Conservation (phyloP, 64 coral and sea anemone genomes). For the Montipora capricornis region DNA sequence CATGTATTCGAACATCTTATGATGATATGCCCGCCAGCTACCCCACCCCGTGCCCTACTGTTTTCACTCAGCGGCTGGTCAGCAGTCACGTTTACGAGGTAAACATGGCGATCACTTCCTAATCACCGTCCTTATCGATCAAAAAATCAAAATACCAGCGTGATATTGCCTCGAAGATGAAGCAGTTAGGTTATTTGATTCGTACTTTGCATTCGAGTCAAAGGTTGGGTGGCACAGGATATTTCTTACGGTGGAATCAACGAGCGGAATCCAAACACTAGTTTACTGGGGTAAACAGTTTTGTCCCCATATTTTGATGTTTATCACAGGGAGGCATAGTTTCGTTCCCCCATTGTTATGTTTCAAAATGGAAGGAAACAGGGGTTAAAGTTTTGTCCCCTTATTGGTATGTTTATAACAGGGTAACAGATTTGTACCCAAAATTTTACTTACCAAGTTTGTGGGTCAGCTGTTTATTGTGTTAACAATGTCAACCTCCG, state of each 20-base stretch:
- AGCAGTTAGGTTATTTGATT: neutral
- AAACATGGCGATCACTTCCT: neutral
- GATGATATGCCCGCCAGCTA: neutral
- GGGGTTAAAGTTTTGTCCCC: neutral
- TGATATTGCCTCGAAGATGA: neutral
- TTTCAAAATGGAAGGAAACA: neutral
- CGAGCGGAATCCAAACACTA: conserved; percentile 7
- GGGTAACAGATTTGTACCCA: neutral
- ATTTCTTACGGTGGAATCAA: conserved; percentile 33
- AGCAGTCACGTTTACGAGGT: conserved; percentile 2
- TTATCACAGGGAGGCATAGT: neutral
- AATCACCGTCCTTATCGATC: neutral
- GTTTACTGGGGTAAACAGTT: neutral
- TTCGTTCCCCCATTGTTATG: neutral
- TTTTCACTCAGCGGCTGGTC: conserved; percentile 22
- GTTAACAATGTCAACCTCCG: neutral
- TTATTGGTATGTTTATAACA: neutral
- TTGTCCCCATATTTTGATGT: neutral
- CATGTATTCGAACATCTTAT: conserved; percentile 11
- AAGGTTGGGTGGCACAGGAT: conserved; percentile 35
- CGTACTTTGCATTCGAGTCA: conserved; percentile 23
- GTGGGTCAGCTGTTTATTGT: neutral
- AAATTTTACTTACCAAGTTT: neutral
- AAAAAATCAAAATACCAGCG: conserved; percentile 23
- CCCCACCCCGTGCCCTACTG: neutral